A percentile compares a stretch with the other conserved stretches of the same genome.
Evolutionary conservation across 2,113 vertebrate species (phyloP).

Genomic region (Notarius quadriscutis): DNA sequence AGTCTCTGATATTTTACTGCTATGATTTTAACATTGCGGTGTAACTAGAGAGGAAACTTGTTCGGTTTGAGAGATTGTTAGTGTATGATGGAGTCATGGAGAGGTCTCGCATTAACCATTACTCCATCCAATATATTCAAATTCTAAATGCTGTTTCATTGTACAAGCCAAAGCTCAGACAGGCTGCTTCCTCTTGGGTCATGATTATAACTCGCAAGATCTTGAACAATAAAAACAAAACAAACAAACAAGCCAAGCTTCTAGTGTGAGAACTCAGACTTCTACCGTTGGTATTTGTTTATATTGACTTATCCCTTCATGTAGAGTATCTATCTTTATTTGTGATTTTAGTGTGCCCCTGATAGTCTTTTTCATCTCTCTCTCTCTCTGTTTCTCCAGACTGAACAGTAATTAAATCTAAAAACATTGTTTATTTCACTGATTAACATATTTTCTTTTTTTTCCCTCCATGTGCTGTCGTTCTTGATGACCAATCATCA

Average conservation of each 20-base stretch:
- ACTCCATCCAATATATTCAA: too few species aligned
- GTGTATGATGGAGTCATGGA: too few species aligned
- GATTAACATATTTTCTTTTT: constrained; percentile 12
- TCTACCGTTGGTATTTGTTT: background rate
- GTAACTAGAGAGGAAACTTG: background rate
- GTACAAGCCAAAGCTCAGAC: too few species aligned
- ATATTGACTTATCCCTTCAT: background rate
- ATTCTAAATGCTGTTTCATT: too few species aligned
- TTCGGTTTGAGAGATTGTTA: background rate
- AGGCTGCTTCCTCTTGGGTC: too few species aligned
- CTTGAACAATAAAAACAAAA: too few species aligned
- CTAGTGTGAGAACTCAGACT: too few species aligned
- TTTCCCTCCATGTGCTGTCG: constrained; percentile 39
- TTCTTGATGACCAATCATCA: background rate
- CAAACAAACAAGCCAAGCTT: too few species aligned
- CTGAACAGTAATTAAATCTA: background rate
- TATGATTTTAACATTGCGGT: background rate
- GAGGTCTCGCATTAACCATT: too few species aligned
- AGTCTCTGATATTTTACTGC: too few species aligned
- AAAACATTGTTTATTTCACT: background rate
- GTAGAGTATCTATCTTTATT: background rate
- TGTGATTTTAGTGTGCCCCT: background rate
- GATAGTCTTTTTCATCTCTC: background rate
- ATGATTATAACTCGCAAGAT: too few species aligned
- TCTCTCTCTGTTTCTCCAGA: background rate